Conservation (phyloP, 2,797 vertebrate species). For the Phoxinus dragarum region DNA sequence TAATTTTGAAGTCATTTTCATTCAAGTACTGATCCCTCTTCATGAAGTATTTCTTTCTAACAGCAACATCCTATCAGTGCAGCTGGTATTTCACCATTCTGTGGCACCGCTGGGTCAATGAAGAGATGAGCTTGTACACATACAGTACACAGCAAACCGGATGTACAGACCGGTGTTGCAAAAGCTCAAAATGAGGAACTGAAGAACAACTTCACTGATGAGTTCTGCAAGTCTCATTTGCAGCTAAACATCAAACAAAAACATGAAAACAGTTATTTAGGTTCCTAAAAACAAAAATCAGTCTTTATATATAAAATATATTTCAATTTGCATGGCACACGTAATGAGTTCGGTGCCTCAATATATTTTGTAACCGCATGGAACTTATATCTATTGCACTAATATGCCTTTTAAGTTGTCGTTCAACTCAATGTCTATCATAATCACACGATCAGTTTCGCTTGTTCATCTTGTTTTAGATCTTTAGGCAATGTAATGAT, state of each 20-base stretch:
- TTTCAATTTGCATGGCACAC: background rate
- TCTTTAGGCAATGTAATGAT: background rate
- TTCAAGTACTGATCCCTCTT: constrained; percentile 13
- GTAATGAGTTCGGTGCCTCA: background rate
- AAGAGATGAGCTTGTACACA: background rate
- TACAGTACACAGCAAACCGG: background rate
- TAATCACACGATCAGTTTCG: background rate
- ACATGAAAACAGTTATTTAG: background rate
- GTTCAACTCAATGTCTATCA: background rate
- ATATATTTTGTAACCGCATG: background rate
- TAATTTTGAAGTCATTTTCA: constrained; percentile 22
- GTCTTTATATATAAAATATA: background rate
- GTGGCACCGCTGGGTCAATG: background rate
- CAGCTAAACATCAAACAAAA: constrained; percentile 60
- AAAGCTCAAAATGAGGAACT: constrained; percentile 10
- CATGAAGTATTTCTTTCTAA: background rate
- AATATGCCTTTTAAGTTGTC: background rate
- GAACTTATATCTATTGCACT: background rate
- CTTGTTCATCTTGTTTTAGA: background rate
- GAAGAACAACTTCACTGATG: constrained; percentile 13
- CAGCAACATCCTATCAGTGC: constrained; percentile 5
- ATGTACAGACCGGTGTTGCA: background rate
- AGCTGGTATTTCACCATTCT: background rate
- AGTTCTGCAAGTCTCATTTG: constrained; percentile 47
- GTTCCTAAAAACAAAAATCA: background rate